Evolutionary conservation across 2,888 invertebrate genomes (phyloP), one percentile per base, ranked within the genome.

Genomic region (Epinotia bilunana): DNA sequence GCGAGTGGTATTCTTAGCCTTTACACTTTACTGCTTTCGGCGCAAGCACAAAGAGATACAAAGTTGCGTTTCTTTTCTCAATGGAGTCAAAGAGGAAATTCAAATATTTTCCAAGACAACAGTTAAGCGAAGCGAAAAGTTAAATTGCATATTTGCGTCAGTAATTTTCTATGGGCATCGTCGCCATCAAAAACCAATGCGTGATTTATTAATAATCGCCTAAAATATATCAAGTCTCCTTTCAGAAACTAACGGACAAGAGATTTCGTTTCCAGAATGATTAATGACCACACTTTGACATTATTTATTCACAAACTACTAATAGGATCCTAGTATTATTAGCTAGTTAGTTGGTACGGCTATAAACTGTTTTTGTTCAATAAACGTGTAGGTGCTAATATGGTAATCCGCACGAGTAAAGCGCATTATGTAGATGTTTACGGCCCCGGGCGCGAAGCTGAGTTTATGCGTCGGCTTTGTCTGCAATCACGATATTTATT

Each of bases 401-500:
- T 74, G 74, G 74, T 64, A 74, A 75, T 72, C 72, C 71, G 75
- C 71, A 61, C 67, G 75, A 67, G 72, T 62, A 72, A 75, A 72
- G 72, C 65, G 71, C 67, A 75, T 75, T 71, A 74, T 74, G 74
- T 72, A 72, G 64, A 72, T 74, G 55, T 67, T 74, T 77, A 72
- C 67, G 60, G 71, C 68, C 68, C 33, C 53, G 69, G 71, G 71
- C 57, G 46, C 70, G 57, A 65, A 57, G 33, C 53, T 11, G 43
- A 28, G 46, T 73, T 65, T 70, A 73, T 73, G 53, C 55, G 39
- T 18, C 53, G 60, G 70, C 70, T 61, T 73, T 68, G 71, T 72
- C 61, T 64, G 61, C 61, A 77, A 77, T 76, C 75, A 68, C 60
- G 62, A 58, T 76, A 72, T 76, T 76, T 78, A 77, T 77, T 77